Percentiles rank a stretch among this genome's conserved stretches.
Conservation (phyloP, 2,113 vertebrate genomes). For the Gnathonemus longibarbis region DNA sequence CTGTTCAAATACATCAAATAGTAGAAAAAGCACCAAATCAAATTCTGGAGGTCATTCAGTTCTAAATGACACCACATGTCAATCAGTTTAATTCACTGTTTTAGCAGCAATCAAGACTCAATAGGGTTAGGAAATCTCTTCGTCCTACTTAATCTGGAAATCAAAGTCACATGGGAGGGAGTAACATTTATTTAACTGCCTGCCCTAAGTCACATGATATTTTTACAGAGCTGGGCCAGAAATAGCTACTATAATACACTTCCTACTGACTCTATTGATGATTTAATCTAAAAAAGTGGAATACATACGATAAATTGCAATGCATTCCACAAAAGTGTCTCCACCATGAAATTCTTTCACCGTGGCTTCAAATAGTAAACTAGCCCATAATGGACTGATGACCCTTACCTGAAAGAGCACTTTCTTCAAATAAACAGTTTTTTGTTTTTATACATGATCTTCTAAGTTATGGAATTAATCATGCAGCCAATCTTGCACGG, state of each 20-base stretch:
- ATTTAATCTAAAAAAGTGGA: background rate
- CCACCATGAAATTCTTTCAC: background rate
- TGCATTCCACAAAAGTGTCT: background rate
- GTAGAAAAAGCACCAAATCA: background rate
- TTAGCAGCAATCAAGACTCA: background rate
- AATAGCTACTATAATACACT: background rate
- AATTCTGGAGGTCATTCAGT: background rate
- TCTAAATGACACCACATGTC: background rate
- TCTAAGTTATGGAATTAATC: background rate
- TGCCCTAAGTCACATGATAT: constrained; percentile 24
- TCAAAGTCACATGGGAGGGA: constrained; percentile 5
- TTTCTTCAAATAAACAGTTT: background rate
- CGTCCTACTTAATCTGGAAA: background rate
- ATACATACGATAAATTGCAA: background rate
- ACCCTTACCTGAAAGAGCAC: background rate
- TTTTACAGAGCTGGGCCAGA: background rate
- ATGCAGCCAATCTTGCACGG: background rate
- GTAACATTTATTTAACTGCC: constrained; percentile 40
- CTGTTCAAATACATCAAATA: constrained; percentile 4
- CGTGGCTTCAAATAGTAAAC: background rate
- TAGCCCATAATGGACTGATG: background rate
- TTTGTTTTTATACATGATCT: background rate
- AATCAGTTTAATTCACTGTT: constrained; percentile 20
- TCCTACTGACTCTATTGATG: background rate
- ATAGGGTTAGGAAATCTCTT: background rate